These are phyloP conservation scores for Prinia subflava DNA, from an alignment of 2,113 vertebrate genomes.

Conservation along the genomic window DNA sequence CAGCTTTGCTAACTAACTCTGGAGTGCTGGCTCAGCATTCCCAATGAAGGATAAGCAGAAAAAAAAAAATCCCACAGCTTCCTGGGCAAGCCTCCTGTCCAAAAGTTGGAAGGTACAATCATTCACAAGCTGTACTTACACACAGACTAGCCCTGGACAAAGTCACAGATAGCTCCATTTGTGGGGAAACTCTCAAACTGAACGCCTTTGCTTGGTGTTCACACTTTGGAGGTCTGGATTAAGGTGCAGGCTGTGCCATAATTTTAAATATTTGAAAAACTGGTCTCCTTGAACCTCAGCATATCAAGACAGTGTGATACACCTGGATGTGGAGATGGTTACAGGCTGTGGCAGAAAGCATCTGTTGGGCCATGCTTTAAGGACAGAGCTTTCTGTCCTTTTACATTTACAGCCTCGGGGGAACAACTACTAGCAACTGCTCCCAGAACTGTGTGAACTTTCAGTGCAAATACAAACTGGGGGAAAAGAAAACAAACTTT, in stretches of 20 bases:
- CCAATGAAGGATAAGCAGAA: not conserved
- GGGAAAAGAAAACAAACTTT: not conserved
- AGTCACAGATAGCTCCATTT: not conserved
- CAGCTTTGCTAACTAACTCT: not conserved
- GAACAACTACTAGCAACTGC: not conserved
- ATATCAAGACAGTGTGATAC: not conserved
- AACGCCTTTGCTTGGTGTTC: not conserved
- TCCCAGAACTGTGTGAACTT: not conserved
- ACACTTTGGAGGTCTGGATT: not conserved
- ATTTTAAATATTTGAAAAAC: not conserved
- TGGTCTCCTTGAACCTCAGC: not conserved
- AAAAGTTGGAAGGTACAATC: not conserved
- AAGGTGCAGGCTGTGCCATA: not conserved
- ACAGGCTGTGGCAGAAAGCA: conserved; percentile 2
- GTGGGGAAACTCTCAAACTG: not conserved
- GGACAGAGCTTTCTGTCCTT: not conserved
- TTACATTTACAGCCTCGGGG: not conserved
- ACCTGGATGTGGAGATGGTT: not conserved
- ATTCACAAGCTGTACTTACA: not conserved
- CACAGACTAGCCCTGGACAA: not conserved
- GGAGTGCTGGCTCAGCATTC: not conserved
- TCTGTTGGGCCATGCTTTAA: not conserved
- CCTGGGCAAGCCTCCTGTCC: not conserved
- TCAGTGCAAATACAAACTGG: not conserved
- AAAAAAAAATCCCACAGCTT: not conserved